Base-by-base conservation (phyloP, 2,797 vertebrate species). In the Cynodonichthys magdalenae region DNA sequence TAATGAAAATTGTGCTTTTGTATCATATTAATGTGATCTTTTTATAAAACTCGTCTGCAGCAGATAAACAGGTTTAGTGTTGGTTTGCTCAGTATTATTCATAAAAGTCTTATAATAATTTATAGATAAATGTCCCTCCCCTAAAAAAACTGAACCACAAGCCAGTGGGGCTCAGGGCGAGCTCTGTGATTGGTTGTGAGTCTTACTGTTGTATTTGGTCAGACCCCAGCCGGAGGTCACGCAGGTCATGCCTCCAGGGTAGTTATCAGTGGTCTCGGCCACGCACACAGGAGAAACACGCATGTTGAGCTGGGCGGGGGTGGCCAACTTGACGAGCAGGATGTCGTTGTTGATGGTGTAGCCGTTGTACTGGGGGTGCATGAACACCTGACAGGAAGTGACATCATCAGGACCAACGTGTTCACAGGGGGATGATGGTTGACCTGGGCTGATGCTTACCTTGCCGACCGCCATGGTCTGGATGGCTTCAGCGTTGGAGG, bases 271-370 rank as follows among this genome's bases (percentile, higher is more conserved):
- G 18, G 64, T 48, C 52, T 86, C 80, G 0, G 93, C 87, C 27
- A 94, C 48, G 12, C 94, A 95, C 60, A 95, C 92, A 0, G 93
- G 90, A n/a, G 91, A 90, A 29, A 93, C 89, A 0, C 67, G 87
- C 24, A 53, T 3, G 45, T 55, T 74, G 31, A 94, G 1, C 59
- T 74, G 46, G 49, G 88, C 93, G 0, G 93, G 90, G 1, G 41
- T 70, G 53, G 92, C 83, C 68, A 97, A 87, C 77, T 95, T 95
- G 84, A 96, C 80, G 72, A 96, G 91, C 2, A 85, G 74, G 84
- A 96, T 94, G 87, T 96, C 95, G 0, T 95, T 91, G 75, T 80
- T 92, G 79, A 89, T 58, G 44, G 94, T 95, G 78, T 62, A 77
- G n/a, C 59, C 0, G 69, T 83, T 95, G 87, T 90, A 95, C 0